phyloP scores from a whole-genome alignment of 2,113 vertebrate genomes.

The Uropsilus gracilis region DNA sequence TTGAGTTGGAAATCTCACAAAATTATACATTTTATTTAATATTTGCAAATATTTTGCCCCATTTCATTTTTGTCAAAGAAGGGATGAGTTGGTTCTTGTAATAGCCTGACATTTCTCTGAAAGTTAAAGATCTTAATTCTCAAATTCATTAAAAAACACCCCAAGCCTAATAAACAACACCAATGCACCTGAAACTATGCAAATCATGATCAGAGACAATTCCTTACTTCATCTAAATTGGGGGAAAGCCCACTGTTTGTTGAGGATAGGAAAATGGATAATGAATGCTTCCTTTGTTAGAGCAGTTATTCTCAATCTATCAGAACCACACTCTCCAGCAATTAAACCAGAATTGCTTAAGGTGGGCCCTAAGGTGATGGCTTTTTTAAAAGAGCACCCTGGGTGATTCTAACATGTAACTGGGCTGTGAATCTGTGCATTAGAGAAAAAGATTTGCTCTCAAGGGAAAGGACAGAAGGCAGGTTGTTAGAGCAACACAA shows the following conservation, averaged over 20 bases:
- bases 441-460: not conserved
- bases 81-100: not conserved
- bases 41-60: not conserved
- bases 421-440: not conserved
- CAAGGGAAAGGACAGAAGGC: not conserved
- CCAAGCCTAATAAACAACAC: not conserved
- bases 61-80: constrained; percentile 2
- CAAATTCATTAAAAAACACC: not conserved
- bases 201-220: not conserved
- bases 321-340: constrained; percentile 9
- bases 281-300: not conserved
- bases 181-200: not conserved
- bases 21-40: not conserved
- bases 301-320: not conserved
- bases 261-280: not conserved
- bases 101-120: not conserved
- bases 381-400: not conserved
- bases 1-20: not conserved
- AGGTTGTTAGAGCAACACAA: constrained; percentile 7
- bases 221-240: not conserved
- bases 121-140: constrained; percentile 7
- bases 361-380: not conserved
- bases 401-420: not conserved
- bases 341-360: not conserved
- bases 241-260: not conserved